Evolutionary conservation across 2,797 vertebrate genomes (phyloP), one percentile per base, ranked within the genome.

Genomic region (Phoeniculus purpureus): DNA sequence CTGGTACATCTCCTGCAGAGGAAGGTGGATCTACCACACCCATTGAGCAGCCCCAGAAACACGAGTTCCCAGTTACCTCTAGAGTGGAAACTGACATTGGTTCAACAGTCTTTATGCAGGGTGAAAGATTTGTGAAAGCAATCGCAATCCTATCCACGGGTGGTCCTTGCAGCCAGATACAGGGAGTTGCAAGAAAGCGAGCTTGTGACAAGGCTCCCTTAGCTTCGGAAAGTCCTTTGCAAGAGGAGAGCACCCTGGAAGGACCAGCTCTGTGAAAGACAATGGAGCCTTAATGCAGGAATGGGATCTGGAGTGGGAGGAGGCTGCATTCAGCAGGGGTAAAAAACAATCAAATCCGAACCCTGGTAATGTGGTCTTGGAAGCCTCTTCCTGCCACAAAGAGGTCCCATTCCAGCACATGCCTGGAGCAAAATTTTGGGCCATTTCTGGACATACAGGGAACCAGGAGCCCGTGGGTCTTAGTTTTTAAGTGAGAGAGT

Each of bases 171-270:
- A 88, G 10, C n/a, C 40, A 65, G 12, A 78, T 26, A 68, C n/a
- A 62, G 27, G 32, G 45, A 65, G 4, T 31, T 74, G 27, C 9
- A 45, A 61, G 59, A 75, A 64, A 11, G 4, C 18, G 59, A 81
- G 21, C 23, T 75, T 1, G 1, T 43, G 37, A 32, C 1, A 1
- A 32, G 45, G 16, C 1, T 67, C 13, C 11, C 10, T 52, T 17
- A 22, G 9, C 34, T 32, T 61, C 65, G 37, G 29, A 32, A 92
- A 81, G 60, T 29, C 58, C 20, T 91, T 65, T 56, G 25, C n/a
- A 37, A 70, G 73, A 62, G 26, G 8, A 62, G 16, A 59, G 16
- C 29, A 70, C 3, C 22, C 32, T 51, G 19, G 31, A 87, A 78
- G 15, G 29, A 70, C 8, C 25, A 71, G 7, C 25, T 48, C 48